Conservation (phyloP, 2,113 vertebrate genomes). For the Maccullochella peelii region DNA sequence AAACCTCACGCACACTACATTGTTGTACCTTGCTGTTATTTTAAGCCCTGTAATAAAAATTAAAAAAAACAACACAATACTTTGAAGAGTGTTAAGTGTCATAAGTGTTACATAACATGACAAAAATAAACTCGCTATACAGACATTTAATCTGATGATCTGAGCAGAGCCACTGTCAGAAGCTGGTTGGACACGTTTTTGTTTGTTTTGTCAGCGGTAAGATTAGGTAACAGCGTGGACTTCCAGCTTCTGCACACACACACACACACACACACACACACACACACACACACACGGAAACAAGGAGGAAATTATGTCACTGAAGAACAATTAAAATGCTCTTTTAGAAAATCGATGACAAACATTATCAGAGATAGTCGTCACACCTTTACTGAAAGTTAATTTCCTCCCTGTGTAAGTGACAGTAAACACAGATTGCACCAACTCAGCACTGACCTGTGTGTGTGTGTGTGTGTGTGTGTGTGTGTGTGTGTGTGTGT, state of each 20-base stretch:
- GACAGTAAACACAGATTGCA: constrained; percentile 60
- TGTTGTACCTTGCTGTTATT: fast-evolving
- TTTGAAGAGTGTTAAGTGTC: not conserved
- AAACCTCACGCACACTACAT: not conserved
- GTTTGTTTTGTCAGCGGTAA: not conserved
- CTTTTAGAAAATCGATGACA: not conserved
- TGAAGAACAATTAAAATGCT: not conserved
- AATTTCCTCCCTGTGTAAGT: constrained; percentile 69
- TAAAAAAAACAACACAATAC: not conserved
- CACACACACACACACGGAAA: not conserved
- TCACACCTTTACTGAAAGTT: constrained; percentile 40
- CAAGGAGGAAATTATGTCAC: constrained; percentile 39
- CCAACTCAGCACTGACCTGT: constrained; percentile 45
- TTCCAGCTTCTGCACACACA: constrained; percentile 10
- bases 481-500: constrained; percentile 35
- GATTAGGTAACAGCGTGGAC: not conserved
- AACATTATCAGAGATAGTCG: not conserved
- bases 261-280: not conserved
- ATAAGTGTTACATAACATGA: not conserved
- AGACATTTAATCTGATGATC: constrained; percentile 1
- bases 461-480: constrained; percentile 31
- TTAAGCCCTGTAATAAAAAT: no score
- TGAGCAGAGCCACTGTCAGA: not conserved
- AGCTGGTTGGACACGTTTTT: not conserved
- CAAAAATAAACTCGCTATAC: not conserved